Conservation (phyloP, 2,888 invertebrate species). For the Sphaeridia pumilis region DNA sequence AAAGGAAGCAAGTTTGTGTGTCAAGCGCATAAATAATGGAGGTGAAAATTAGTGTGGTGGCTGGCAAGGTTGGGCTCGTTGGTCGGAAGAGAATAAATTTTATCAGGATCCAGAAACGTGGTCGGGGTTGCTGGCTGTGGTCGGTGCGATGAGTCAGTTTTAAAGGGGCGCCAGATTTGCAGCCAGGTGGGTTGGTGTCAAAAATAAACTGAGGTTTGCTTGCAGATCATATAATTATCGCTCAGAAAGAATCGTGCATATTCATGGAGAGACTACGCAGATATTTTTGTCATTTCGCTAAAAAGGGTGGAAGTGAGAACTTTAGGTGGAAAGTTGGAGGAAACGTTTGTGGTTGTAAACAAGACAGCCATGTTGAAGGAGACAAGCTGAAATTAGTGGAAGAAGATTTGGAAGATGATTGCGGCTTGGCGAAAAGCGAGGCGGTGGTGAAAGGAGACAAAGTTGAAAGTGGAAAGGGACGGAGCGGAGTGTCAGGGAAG, state of each 20-base stretch:
- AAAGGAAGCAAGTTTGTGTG: constrained; percentile 11
- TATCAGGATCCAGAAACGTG: no score
- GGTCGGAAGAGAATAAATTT: neutral
- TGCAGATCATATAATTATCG: no score
- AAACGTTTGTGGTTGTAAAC: neutral
- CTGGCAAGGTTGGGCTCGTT: neutral
- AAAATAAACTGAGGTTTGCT: no score
- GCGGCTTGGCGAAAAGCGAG: neutral
- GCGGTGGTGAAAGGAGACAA: neutral
- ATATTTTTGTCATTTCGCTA: no score
- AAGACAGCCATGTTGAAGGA: neutral
- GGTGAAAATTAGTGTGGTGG: neutral
- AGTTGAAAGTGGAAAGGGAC: neutral
- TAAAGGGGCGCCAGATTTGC: no score
- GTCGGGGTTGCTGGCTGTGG: no score
- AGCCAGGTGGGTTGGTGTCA: no score
- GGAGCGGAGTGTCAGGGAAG: constrained; percentile 6
- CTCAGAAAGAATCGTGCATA: no score
- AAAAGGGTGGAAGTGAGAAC: neutral
- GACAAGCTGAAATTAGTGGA: neutral
- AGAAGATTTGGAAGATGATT: neutral
- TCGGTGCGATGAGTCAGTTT: no score
- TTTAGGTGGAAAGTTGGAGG: neutral
- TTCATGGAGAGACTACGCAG: no score
- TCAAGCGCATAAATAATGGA: neutral